Evolutionary conservation across 1,140 invertebrate species (phyloP).

Genomic region (Pogonus chalceus): DNA sequence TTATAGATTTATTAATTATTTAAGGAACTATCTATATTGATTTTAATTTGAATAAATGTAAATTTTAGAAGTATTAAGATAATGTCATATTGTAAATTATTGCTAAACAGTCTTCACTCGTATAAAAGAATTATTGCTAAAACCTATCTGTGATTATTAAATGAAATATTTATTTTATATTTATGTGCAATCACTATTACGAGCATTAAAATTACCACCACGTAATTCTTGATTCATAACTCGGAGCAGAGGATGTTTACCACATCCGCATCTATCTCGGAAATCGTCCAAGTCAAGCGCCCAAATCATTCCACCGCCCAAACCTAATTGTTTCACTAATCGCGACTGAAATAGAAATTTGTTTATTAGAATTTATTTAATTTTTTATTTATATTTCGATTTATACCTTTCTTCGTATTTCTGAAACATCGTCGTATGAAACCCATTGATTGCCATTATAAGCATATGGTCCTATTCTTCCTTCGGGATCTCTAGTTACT

Average conservation of each 20-base stretch:
- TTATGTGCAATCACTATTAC: slow-evolving; percentile 28
- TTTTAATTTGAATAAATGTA: too few species aligned
- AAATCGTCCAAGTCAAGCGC: slow-evolving; percentile 69
- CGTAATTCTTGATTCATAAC: slow-evolving; percentile 46
- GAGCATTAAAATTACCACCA: slow-evolving; percentile 25
- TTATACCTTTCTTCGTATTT: slow-evolving; percentile 43
- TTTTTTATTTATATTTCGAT: slow-evolving; percentile 7
- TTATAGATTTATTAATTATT: too few species aligned
- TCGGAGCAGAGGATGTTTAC: slow-evolving; percentile 45
- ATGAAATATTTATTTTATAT: too few species aligned
- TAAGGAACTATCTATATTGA: too few species aligned
- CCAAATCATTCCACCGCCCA: slow-evolving; percentile 74
- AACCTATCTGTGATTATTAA: too few species aligned
- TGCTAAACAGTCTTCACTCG: too few species aligned
- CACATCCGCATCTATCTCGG: slow-evolving; percentile 52
- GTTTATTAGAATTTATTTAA: background rate
- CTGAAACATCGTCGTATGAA: slow-evolving; percentile 64
- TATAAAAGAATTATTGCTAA: too few species aligned
- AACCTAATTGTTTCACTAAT: slow-evolving; percentile 44
- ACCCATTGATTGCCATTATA: slow-evolving; percentile 69
- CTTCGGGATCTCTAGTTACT: slow-evolving; percentile 49
- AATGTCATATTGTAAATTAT: too few species aligned
- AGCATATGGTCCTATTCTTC: slow-evolving; percentile 63
- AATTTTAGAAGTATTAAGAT: too few species aligned
- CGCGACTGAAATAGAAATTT: slow-evolving; percentile 33